Conservation (phyloP, 2,797 vertebrate species). For the Enteromius radiatus region DNA sequence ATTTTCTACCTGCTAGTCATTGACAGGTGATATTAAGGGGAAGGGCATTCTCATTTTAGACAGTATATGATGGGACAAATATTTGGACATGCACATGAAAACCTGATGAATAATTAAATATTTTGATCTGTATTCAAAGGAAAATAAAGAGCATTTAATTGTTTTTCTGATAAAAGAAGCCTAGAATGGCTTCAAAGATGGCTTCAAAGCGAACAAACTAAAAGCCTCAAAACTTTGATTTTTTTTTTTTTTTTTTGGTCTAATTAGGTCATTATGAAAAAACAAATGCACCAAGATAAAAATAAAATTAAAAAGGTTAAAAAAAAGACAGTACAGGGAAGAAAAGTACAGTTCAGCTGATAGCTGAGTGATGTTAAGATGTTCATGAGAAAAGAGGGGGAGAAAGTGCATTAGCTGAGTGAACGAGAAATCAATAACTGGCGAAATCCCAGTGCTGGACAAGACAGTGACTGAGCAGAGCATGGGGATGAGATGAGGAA, state of each 20-base stretch:
- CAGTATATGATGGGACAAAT: too few relatives aligned
- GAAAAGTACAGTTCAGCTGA: neutral
- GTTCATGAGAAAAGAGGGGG: conserved; percentile 15
- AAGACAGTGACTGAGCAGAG: conserved; percentile 10
- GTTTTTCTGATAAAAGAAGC: neutral
- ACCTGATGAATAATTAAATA: neutral
- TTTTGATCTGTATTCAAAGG: neutral
- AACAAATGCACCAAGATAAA: neutral
- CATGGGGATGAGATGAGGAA: neutral
- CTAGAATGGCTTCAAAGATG: neutral
- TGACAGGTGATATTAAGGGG: neutral
- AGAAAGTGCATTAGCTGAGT: conserved; percentile 22
- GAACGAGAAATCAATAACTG: conserved; percentile 8
- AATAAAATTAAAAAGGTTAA: neutral
- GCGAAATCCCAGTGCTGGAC: neutral
- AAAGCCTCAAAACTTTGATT: neutral
- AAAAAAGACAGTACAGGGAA: neutral
- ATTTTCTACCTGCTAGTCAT: neutral
- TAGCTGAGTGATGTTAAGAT: conserved; percentile 17
- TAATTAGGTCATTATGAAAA: neutral
- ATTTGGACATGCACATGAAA: neutral
- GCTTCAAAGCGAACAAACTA: neutral
- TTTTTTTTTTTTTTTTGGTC: neutral
- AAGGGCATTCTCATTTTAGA: too few relatives aligned
- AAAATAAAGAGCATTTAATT: neutral